A percentile compares a stretch with the other conserved stretches of the same genome.
These are phyloP conservation scores for Sycophila texana DNA, from an alignment of 2,888 invertebrate genomes.

Conservation along the genomic window DNA sequence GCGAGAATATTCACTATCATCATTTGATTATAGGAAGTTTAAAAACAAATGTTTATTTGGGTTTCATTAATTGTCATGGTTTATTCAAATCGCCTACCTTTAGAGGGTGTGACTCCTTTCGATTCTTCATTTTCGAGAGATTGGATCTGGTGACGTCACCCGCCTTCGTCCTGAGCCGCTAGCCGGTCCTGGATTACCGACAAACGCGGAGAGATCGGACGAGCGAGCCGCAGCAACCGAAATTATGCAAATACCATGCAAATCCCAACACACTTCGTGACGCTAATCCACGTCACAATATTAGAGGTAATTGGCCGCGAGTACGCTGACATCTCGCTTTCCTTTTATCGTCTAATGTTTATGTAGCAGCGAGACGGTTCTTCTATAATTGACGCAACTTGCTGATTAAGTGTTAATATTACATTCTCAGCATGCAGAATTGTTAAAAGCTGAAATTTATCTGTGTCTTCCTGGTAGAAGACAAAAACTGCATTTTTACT, in stretches of 20 bases:
- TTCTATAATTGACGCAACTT: constrained; percentile 14
- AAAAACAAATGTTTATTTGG: no score
- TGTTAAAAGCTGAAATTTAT: no score
- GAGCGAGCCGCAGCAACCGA: constrained; percentile 47
- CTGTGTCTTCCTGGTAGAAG: no score
- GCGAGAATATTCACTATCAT: no score
- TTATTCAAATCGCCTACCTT: neutral
- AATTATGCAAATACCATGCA: constrained; percentile 75
- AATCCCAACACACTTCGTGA: constrained; percentile 70
- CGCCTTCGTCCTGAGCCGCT: neutral
- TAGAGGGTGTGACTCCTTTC: neutral
- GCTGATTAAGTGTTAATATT: no score
- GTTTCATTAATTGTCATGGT: no score
- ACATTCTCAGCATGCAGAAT: no score
- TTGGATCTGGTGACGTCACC: constrained; percentile 28
- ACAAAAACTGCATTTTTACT: no score
- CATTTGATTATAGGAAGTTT: no score
- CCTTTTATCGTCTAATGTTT: constrained; percentile 53
- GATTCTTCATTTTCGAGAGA: constrained; percentile 3
- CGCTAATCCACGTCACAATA: constrained; percentile 74
- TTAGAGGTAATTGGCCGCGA: constrained; percentile 74
- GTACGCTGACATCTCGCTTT: constrained; percentile 62
- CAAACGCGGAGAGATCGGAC: constrained; percentile 11
- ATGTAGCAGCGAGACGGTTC: constrained; percentile 17
- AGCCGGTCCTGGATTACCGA: constrained; percentile 22